Base-by-base conservation (phyloP, 2,888 invertebrate species). In the Amphipyra berbera region DNA sequence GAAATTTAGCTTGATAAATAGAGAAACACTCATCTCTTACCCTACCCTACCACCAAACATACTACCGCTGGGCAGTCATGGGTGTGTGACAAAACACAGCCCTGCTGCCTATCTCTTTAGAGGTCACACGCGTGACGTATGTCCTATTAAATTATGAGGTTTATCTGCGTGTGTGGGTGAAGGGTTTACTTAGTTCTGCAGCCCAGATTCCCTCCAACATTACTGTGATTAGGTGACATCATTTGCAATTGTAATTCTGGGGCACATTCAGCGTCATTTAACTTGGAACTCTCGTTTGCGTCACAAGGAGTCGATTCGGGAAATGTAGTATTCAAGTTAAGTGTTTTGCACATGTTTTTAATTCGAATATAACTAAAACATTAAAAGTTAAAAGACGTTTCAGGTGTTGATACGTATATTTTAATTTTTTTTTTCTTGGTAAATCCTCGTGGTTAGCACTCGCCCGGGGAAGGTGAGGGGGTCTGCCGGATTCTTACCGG, bases 231-330 rank as follows among this genome's bases (percentile, higher is more conserved):
- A 65, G 52, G 48, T 56, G 61, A 70, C 65, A 37, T 59, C 57
- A 67, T 77, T 73, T 75, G 65, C 62, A 75, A 69, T 73, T 57
- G 61, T 62, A 61, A 77, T 78, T 69, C 65, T 69, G 59, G 69
- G 69, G 21, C 69, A 69, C 44, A 59, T 60, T 53, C 56, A 60
- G 61, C 72, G 58, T 67, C 68, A 72, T 63, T 60, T 56, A 73
- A 61, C 46, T 50, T 6, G 37, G 42, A 52, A 61, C 10, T 48
- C 44, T 63, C 50, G 53, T 68, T 62, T 68, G 60, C 48, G 69
- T 55, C 50, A 47, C 6, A 55, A 40, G 47, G 38, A 30, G 54
- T 52, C 35, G 6, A 10, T 69, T 52, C 37, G 13, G 33, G 30
- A 47, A 70, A 55, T 44, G 35, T 15, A 13, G 14, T 15, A 15